A percentile compares a stretch with the other conserved stretches of the same genome.
phyloP scores from a whole-genome alignment of 2,113 vertebrate genomes.

The Zosterops lateralis region DNA sequence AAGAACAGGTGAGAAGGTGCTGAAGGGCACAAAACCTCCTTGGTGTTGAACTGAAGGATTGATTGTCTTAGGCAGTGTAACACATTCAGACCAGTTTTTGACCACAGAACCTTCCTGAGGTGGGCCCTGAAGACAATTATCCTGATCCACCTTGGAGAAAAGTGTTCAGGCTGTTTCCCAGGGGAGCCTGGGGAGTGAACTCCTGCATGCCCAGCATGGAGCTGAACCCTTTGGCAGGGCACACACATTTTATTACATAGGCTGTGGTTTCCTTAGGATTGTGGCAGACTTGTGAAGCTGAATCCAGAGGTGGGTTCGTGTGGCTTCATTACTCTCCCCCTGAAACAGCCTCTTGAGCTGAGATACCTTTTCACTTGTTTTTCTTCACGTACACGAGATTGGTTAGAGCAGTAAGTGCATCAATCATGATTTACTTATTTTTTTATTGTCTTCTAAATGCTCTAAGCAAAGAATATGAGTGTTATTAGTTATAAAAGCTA shows the following conservation, averaged over 20 bases:
- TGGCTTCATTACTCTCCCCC: neutral
- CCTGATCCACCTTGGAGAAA: neutral
- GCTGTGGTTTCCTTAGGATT: neutral
- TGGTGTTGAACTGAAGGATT: neutral
- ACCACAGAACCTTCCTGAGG: neutral
- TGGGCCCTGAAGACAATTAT: neutral
- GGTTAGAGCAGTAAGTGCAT: constrained; percentile 4
- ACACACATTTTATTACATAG: neutral
- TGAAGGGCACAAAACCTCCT: neutral
- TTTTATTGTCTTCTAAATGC: constrained; percentile 33
- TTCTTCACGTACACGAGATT: neutral
- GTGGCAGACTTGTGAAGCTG: neutral
- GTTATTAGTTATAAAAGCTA: constrained; percentile 12
- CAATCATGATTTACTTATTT: neutral
- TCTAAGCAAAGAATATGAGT: constrained; percentile 22
- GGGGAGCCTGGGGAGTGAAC: neutral
- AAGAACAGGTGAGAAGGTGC: neutral
- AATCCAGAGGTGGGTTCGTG: neutral
- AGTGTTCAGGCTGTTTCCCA: neutral
- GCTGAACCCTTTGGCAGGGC: neutral
- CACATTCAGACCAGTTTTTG: neutral
- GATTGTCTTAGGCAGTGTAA: neutral
- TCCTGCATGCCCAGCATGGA: fast-evolving
- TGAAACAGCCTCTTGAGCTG: neutral
- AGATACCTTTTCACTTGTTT: neutral